phyloP scores from a whole-genome alignment of 2,888 invertebrate species.

The Eristalis intricaria region DNA sequence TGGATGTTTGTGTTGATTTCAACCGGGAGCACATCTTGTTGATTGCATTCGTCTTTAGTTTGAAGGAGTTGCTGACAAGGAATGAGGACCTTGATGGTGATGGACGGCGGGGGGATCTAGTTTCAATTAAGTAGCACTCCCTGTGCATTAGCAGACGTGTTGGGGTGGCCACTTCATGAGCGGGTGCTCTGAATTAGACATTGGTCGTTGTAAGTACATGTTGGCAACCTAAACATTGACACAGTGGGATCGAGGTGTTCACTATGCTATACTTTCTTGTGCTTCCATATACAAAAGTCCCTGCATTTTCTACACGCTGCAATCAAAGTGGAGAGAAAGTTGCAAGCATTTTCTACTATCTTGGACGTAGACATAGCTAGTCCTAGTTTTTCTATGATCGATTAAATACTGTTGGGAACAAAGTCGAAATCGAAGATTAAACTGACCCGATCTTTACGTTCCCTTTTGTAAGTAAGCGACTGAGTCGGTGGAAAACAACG shows the following conservation, averaged over 20 bases:
- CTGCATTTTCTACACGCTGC: too few relatives aligned
- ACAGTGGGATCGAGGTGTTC: conserved; percentile 10
- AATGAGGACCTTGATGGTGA: neutral
- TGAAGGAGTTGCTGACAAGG: conserved; percentile 30
- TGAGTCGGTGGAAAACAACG: too few relatives aligned
- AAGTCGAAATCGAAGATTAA: too few relatives aligned
- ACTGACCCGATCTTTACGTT: too few relatives aligned
- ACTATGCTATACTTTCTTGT: neutral
- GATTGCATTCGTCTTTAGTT: conserved; percentile 40
- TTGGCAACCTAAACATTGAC: neutral
- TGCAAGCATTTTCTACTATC: too few relatives aligned
- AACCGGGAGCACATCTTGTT: conserved; percentile 40
- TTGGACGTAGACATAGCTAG: too few relatives aligned
- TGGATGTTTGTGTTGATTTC: conserved; percentile 32
- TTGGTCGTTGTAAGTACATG: neutral
- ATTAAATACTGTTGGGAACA: too few relatives aligned
- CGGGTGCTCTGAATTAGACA: conserved; percentile 16
- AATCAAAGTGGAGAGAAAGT: too few relatives aligned
- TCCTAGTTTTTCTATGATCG: too few relatives aligned
- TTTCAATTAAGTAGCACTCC: conserved; percentile 61
- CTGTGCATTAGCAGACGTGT: neutral
- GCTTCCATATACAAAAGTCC: too few relatives aligned
- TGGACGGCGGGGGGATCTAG: conserved; percentile 47
- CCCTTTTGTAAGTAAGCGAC: too few relatives aligned
- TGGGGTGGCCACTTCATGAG: neutral